A percentile compares a stretch with the other conserved stretches of the same genome.
Evolutionary conservation across 92 coral and sea anemone genomes (phyloP).

Genomic region (Epizoanthus illoricatus): DNA sequence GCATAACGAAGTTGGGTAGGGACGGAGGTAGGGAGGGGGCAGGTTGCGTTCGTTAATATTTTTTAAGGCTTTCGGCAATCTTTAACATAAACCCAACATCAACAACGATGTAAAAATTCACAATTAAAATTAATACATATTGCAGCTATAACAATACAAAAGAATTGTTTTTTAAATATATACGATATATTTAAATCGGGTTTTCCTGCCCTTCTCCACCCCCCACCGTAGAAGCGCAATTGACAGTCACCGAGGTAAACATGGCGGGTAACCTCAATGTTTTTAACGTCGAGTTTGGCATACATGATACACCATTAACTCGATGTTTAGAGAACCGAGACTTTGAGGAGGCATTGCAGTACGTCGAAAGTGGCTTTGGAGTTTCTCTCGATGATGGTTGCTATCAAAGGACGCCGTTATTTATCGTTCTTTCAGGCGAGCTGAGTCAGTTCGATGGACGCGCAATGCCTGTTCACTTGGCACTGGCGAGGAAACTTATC

Average conservation of each 20-base stretch:
- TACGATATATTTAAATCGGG: no score
- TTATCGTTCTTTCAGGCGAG: conserved; percentile 83
- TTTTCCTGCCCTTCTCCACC: not conserved
- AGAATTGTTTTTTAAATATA: no score
- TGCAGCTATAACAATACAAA: no score
- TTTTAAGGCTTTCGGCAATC: no score
- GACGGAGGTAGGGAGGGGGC: no score
- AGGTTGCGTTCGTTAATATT: no score
- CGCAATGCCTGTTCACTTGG: conserved; percentile 78
- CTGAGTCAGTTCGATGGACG: conserved; percentile 65
- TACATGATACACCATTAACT: conserved; percentile 80
- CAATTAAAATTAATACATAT: no score
- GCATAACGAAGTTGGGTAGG: no score
- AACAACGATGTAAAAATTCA: no score
- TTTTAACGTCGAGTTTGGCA: conserved; percentile 81
- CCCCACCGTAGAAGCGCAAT: not conserved
- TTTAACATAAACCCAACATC: no score
- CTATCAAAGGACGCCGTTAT: conserved; percentile 77
- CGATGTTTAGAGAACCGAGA: conserved; percentile 71
- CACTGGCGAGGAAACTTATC: conserved; percentile 71
- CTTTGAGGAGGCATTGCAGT: conserved; percentile 71
- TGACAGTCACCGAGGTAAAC: conserved; percentile 24
- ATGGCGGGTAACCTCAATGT: conserved; percentile 72
- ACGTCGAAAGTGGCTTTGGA: conserved; percentile 72
- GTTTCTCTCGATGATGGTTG: conserved; percentile 78